phyloP scores from a whole-genome alignment of 1,140 invertebrate genomes.

The Holcopasites calliopsidis region DNA sequence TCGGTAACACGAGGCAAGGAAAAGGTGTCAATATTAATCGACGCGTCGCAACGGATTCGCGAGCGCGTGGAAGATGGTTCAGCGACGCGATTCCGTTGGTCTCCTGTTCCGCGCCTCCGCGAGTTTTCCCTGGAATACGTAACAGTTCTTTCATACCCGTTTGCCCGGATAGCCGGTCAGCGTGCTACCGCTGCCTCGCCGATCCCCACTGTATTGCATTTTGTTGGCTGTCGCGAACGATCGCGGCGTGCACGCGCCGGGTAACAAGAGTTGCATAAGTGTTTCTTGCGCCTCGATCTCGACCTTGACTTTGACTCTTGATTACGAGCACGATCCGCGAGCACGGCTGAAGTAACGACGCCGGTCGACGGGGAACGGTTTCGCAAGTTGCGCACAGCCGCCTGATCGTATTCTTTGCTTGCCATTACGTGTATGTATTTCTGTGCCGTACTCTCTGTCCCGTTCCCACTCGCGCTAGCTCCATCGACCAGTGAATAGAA shows the following conservation, averaged over 20 bases:
- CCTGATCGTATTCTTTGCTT: too few relatives aligned
- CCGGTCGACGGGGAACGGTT: constrained; percentile 59
- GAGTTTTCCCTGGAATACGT: constrained; percentile 47
- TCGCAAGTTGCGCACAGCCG: constrained; percentile 54
- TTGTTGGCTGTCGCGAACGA: background rate
- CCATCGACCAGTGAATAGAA: background rate
- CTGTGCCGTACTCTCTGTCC: background rate
- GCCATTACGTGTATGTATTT: constrained; percentile 16
- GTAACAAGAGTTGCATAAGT: constrained; percentile 68
- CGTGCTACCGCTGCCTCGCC: constrained; percentile 36
- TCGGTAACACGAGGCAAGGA: background rate
- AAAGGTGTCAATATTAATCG: constrained; percentile 3
- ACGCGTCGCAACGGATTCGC: background rate
- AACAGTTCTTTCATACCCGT: constrained; percentile 55
- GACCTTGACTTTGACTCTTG: constrained; percentile 77
- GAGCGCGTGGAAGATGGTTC: background rate
- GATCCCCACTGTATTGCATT: background rate
- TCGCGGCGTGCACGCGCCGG: constrained; percentile 38
- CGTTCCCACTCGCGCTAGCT: background rate
- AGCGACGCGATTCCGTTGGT: background rate
- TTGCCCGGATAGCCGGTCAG: constrained; percentile 33
- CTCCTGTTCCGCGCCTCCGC: background rate
- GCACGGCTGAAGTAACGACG: constrained; percentile 50
- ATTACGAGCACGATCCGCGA: constrained; percentile 70
- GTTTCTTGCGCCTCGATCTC: constrained; percentile 65